Evolutionary conservation across 2,797 vertebrate species (phyloP).

Genomic region (Apogon talboti): DNA sequence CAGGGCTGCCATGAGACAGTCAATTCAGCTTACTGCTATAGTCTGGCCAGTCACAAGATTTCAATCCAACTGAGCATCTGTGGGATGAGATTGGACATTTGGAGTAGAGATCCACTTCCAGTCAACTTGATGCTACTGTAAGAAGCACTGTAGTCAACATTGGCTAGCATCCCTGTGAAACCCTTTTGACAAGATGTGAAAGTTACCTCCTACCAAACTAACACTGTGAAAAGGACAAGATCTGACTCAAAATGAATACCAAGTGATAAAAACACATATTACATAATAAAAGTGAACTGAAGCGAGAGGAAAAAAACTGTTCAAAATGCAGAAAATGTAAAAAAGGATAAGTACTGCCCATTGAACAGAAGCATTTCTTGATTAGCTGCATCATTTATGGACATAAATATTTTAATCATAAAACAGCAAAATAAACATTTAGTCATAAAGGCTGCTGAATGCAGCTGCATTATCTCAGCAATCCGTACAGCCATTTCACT

Average conservation of each 20-base stretch:
- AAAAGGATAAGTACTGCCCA: no score
- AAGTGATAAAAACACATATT: slow-evolving; percentile 7
- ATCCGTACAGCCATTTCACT: slow-evolving; percentile 15
- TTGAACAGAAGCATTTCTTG: neutral
- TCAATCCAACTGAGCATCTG: slow-evolving; percentile 72
- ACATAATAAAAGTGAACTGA: neutral
- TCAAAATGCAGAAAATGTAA: neutral
- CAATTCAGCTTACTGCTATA: slow-evolving; percentile 53
- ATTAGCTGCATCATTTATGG: slow-evolving; percentile 5
- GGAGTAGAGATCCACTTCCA: slow-evolving; percentile 49
- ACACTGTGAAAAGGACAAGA: slow-evolving; percentile 26
- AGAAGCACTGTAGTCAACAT: slow-evolving; percentile 60
- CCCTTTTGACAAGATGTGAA: slow-evolving; percentile 48
- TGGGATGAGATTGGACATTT: slow-evolving; percentile 64
- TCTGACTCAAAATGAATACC: slow-evolving; percentile 20
- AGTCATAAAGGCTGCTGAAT: neutral
- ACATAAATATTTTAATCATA: neutral
- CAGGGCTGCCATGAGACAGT: slow-evolving; percentile 33
- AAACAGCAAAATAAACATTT: slow-evolving; percentile 8
- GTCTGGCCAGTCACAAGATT: slow-evolving; percentile 63
- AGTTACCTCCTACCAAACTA: slow-evolving; percentile 52
- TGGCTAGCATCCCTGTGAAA: slow-evolving; percentile 46
- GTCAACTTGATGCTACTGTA: slow-evolving; percentile 56
- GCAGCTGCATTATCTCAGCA: slow-evolving; percentile 7
- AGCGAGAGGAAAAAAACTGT: neutral